Percentiles rank a stretch among this genome's conserved stretches.
Conservation (phyloP, 2,888 invertebrate species). For the Ashinkailepas kermadecensis region DNA sequence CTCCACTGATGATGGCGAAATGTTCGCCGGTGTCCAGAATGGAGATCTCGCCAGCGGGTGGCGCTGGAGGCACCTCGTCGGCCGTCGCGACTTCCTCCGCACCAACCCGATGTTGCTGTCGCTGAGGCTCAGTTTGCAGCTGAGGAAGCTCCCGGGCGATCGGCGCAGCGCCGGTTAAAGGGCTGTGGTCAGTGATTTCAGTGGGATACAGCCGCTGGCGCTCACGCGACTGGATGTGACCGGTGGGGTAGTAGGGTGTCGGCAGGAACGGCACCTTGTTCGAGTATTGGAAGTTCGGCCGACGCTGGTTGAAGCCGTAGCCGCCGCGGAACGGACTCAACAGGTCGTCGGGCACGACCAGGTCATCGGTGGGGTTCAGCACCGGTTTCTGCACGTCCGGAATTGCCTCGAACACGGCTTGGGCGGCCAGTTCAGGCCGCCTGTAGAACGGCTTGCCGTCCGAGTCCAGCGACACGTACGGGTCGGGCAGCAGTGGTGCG, state of each 20-base stretch:
- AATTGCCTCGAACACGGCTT: not conserved
- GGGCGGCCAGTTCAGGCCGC: not conserved
- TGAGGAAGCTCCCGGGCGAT: too few species aligned
- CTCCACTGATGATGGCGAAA: conserved; percentile 6
- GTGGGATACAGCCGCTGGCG: not conserved
- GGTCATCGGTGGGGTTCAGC: not conserved
- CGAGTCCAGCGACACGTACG: not conserved
- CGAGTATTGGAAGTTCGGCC: not conserved
- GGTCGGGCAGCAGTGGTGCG: not conserved
- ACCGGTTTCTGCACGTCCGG: not conserved
- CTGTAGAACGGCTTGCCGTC: not conserved
- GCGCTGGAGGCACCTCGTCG: not conserved
- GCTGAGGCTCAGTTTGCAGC: not conserved
- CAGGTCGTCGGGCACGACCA: conserved; percentile 4
- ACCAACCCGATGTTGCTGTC: not conserved
- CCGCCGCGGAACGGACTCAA: not conserved
- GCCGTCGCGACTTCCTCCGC: not conserved
- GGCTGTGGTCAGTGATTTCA: not conserved
- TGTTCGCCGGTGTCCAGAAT: conserved; percentile 3
- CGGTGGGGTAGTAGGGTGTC: not conserved
- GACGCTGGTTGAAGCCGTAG: not conserved
- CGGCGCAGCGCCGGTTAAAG: too few species aligned
- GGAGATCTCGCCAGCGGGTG: not conserved
- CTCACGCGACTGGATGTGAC: not conserved
- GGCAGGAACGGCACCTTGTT: not conserved